Conservation (phyloP, 2,888 invertebrate species). For the Cataglyphis cursor region DNA sequence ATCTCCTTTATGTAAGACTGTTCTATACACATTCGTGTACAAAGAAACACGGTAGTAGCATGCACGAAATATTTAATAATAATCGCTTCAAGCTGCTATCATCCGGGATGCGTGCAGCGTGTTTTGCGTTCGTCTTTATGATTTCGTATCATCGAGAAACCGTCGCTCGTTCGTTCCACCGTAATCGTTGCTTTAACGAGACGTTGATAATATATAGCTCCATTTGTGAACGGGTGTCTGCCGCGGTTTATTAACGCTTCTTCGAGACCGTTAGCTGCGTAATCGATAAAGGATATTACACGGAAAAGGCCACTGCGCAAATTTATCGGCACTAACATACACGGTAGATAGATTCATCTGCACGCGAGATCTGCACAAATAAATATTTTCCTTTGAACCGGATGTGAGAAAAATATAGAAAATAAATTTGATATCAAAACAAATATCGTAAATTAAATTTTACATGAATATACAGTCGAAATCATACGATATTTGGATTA, state of each 20-base stretch:
- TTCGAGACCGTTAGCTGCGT: slow-evolving; percentile 47
- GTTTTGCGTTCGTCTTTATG: slow-evolving; percentile 37
- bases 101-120: background rate
- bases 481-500: slow-evolving; percentile 8
- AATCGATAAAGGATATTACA: slow-evolving; percentile 65
- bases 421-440: background rate
- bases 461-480: background rate
- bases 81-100: background rate
- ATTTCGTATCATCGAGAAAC: slow-evolving; percentile 58
- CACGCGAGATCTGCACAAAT: background rate
- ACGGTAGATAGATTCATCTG: slow-evolving; percentile 33
- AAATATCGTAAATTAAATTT: slow-evolving; percentile 5
- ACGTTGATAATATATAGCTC: slow-evolving; percentile 72
- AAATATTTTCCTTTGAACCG: slow-evolving; percentile 25
- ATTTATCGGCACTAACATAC: slow-evolving; percentile 40
- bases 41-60: slow-evolving; percentile 16
- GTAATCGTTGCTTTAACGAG: slow-evolving; percentile 62
- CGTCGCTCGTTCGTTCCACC: slow-evolving; percentile 59
- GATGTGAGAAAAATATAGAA: background rate
- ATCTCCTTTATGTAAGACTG: background rate
- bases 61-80: slow-evolving; percentile 47
- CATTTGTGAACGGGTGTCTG: slow-evolving; percentile 63
- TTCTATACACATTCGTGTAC: background rate
- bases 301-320: slow-evolving; percentile 5
- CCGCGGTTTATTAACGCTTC: slow-evolving; percentile 70